Conservation (phyloP, 2,888 invertebrate species). For the Crematogaster levior region DNA sequence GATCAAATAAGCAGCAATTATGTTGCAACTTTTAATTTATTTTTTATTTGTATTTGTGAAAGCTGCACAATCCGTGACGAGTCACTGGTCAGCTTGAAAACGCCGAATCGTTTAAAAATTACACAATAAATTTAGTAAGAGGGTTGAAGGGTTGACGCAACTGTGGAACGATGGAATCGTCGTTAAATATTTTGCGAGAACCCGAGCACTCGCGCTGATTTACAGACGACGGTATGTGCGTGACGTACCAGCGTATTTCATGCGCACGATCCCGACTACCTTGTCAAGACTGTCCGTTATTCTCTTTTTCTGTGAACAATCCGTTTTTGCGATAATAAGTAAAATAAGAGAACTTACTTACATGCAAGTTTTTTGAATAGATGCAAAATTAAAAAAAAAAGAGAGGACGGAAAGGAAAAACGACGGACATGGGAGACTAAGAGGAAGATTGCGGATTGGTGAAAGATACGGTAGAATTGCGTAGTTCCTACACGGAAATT, state of each 20-base stretch:
- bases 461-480: constrained; percentile 59
- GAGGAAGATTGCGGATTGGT: constrained; percentile 34
- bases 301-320: background rate
- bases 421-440: constrained; percentile 16
- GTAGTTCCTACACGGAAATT: constrained; percentile 74
- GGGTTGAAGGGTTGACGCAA: background rate
- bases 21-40: constrained; percentile 54
- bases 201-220: constrained; percentile 35
- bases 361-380: constrained; percentile 54
- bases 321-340: constrained; percentile 33
- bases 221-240: constrained; percentile 49
- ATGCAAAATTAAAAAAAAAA: constrained; percentile 19
- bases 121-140: constrained; percentile 52
- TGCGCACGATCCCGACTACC: constrained; percentile 34
- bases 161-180: constrained; percentile 19
- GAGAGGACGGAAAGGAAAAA: constrained; percentile 16
- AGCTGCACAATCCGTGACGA: constrained; percentile 46
- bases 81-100: constrained; percentile 36
- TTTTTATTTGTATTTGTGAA: constrained; percentile 48
- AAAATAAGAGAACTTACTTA: constrained; percentile 41
- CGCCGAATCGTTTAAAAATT: constrained; percentile 63
- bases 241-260: constrained; percentile 53
- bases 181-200: constrained; percentile 52
- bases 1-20: too few relatives aligned
- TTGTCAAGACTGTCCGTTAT: background rate